Base-by-base conservation (phyloP, 1,140 invertebrate species). In the Heliothis virescens region DNA sequence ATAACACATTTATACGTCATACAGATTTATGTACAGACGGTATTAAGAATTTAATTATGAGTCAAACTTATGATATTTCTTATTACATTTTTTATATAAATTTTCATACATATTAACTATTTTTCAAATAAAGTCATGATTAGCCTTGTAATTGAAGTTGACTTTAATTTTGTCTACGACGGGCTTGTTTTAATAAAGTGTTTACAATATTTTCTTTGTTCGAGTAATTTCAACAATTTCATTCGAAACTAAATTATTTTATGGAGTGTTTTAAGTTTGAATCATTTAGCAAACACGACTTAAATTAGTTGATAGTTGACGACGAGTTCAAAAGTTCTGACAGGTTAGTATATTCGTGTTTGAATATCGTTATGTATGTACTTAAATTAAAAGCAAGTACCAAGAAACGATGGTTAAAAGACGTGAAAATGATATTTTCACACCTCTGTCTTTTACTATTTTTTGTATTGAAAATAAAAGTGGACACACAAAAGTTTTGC, bases 1-100 rank as follows among this genome's bases (percentile, higher is more conserved):
- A 89, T 88, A 85, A 81, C 79, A 83, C 84, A 85, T 84, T 84
- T 86, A 85, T 85, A 87, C 82, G 85, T 87, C 87, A 86, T 84
- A 83, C 83, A 81, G 83, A 87, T 86, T 89, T 88, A 86, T 87
- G 75, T 82, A 85, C 75, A 84, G 74, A 79, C 72, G 53, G 81
- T 83, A 82, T 83, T 85, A 76, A 83, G 83, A 85, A 82, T 83
- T 86, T 86, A 85, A 86, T 87, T 86, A 83, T 81, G 79, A 83
- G 59, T 57, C 59, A 34, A 76, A 84, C 13, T 72, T 82, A 78
- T 63, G 29, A 82, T 78, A 79, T 82, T 73, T 55, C 52, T 65
- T 79, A 76, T 62, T 78, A n/a, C 76, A 78, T 67, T 69, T 77
- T 77, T 78, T 52, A 71, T 78, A 41, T 15, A 29, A 34, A 52